A percentile compares a stretch with the other conserved stretches of the same genome.
phyloP scores from a whole-genome alignment of 1,140 invertebrate species.

The Drosophila sp. region DNA sequence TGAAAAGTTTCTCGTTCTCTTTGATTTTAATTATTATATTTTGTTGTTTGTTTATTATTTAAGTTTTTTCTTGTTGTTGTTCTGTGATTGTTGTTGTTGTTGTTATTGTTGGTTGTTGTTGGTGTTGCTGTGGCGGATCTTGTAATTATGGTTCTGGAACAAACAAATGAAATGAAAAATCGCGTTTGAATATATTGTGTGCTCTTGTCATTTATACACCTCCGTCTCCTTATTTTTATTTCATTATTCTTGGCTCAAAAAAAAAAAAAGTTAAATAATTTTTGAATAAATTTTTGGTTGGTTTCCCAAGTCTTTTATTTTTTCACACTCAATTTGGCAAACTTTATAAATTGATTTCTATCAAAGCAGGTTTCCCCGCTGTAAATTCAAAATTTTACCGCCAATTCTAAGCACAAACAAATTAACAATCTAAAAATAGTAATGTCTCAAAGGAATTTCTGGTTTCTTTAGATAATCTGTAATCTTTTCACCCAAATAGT shows the following conservation, averaged over 20 bases:
- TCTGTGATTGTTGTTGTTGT: constrained; percentile 15
- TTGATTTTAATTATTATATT: constrained; percentile 26
- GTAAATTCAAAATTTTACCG: too few relatives aligned
- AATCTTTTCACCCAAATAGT: too few relatives aligned
- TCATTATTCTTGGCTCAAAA: not conserved
- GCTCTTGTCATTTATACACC: constrained; percentile 30
- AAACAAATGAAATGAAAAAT: constrained; percentile 57
- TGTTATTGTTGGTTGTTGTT: constrained; percentile 12
- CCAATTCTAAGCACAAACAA: not conserved
- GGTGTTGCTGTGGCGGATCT: constrained; percentile 49
- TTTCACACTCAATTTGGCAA: too few relatives aligned
- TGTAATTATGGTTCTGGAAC: constrained; percentile 74
- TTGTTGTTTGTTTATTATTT: not conserved
- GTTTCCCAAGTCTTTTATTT: too few relatives aligned
- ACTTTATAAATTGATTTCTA: too few relatives aligned
- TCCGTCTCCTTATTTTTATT: not conserved
- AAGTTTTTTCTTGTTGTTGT: constrained; percentile 31
- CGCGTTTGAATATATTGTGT: constrained; percentile 63
- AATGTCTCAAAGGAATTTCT: too few relatives aligned
- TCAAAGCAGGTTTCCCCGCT: too few relatives aligned
- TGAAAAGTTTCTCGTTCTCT: constrained; percentile 7
- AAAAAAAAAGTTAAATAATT: not conserved
- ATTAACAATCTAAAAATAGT: constrained; percentile 3
- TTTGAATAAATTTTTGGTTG: not conserved
- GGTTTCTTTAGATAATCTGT: too few relatives aligned